Evolutionary conservation across 2,797 vertebrate species (phyloP), one percentile per base, ranked within the genome.

Genomic region (Orestias chungarensis): DNA sequence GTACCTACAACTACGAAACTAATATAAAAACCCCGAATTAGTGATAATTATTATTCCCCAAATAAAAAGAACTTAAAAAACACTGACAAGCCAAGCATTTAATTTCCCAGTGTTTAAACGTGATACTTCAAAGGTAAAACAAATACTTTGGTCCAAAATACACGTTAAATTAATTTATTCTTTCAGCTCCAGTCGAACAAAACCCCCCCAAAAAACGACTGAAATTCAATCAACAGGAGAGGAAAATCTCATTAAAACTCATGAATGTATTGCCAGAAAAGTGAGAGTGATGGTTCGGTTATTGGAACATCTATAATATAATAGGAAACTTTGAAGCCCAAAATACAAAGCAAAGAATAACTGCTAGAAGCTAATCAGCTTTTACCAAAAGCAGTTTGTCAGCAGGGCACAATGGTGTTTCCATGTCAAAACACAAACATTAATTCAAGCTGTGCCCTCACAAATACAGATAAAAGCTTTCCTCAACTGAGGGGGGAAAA

Each of bases 401-500:
- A 85, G 76, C 55, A n/a, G 59, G 76, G 54, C 74, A 88, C 82
- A 88, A 86, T 84, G 75, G 75, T 50, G 75, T 68, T 79, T 52
- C 80, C 82, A 31, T 89, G 87, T 88, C 86, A 85, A 75, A 90
- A 86, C 82, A 87, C 82, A 69, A 64, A 59, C 86, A 87, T 90
- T 89, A 83, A 89, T 89, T 87, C 90, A 91, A 89, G 90, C 88
- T 86, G 88, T 72, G 82, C 82, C 68, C 81, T 77, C 78, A 17
- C 82, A 85, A 88, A 87, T 80, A 74, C 71, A 90, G 84, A 89
- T 84, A 85, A 81, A 90, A 87, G 84, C 75, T 47, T 75, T 65
- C 66, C 79, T 52, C 75, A 70, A 73, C 68, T 42, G 68, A 68
- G 68, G 80, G 68, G 80, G 47, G 1, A 61, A 74, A 61, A 68